Base-by-base conservation (phyloP, 2,113 vertebrate genomes). In the Mus spicilegus region DNA sequence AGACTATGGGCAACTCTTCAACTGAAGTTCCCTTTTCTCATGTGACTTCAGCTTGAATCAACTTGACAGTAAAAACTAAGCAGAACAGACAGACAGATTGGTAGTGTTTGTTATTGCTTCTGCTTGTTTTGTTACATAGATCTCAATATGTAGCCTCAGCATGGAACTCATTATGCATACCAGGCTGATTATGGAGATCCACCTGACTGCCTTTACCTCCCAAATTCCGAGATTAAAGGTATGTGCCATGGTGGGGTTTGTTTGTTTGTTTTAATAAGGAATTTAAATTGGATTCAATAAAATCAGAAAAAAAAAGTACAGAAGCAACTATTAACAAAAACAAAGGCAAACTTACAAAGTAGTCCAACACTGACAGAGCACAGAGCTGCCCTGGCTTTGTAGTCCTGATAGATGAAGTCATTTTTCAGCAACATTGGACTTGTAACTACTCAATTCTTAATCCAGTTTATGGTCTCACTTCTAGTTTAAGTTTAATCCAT, bases 261-360 rank as follows among this genome's bases (percentile, higher is more conserved):
- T 94, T 76, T 73, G 63, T 65, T 36, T 69, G 67, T 36, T 76
- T 76, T 46, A 39, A 72, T 28, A 91, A 61, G 65, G 54, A 96
- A 84, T 91, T 97, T 93, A 89, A 78, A 89, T 65, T 54, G 28
- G 77, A 58, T 12, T 73, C 65, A 77, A 54, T 81, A 16, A 33
- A 93, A 91, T 81, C 28, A 67, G 46, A 90, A 42, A 75, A 78
- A 67, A 69, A 75, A 78, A 67, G 16, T 51, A 17, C 8, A 92
- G 36, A 84, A 91, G 61, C 7, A 8, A 92, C 36, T 92, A 58
- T 24, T 19, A n/a, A 12, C 26, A 33, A 85, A 26, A 46, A 92
- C 81, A 72, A 46, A 89, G 46, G 24, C 51, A 54, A 4, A 42
- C 19, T 16, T 36, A n/a, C 42, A 67, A 80, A 88, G 49, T 49